Evolutionary conservation across 1,140 invertebrate species (phyloP).

Genomic region (Calosoma granatense): DNA sequence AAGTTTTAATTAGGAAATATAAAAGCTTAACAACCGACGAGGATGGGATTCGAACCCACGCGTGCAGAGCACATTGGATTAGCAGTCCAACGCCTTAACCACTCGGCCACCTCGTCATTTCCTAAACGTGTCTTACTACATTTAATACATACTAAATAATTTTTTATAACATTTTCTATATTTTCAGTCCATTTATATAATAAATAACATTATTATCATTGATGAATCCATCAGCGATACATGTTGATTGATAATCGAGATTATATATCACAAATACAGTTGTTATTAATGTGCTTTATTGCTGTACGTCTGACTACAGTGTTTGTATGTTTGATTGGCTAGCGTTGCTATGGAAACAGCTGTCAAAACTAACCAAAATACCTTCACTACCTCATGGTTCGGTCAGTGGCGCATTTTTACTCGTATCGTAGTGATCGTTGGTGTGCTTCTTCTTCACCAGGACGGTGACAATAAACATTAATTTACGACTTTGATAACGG

Average conservation of each 20-base stretch:
- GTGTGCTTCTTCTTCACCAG: too few relatives aligned
- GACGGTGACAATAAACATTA: not conserved
- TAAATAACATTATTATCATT: too few relatives aligned
- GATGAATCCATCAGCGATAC: too few relatives aligned
- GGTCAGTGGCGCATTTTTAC: not conserved
- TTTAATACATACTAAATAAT: not conserved
- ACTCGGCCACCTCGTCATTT: constrained; percentile 78
- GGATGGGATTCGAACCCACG: constrained; percentile 85
- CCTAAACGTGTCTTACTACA: not conserved
- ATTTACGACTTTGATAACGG: too few relatives aligned
- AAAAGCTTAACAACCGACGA: constrained; percentile 43
- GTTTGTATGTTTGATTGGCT: too few relatives aligned
- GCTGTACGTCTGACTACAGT: not conserved
- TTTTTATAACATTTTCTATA: too few relatives aligned
- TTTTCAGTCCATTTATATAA: too few relatives aligned
- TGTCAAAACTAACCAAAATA: not conserved
- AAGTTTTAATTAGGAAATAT: too few relatives aligned
- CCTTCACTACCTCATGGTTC: not conserved
- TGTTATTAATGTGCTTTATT: too few relatives aligned
- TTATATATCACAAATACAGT: too few relatives aligned
- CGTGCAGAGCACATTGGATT: constrained; percentile 63
- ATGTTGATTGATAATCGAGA: too few relatives aligned
- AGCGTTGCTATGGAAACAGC: not conserved
- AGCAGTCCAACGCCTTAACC: constrained; percentile 85
- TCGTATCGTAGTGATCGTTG: too few relatives aligned